Conservation (phyloP, 2,888 invertebrate genomes). For the Steromphala cineraria region DNA sequence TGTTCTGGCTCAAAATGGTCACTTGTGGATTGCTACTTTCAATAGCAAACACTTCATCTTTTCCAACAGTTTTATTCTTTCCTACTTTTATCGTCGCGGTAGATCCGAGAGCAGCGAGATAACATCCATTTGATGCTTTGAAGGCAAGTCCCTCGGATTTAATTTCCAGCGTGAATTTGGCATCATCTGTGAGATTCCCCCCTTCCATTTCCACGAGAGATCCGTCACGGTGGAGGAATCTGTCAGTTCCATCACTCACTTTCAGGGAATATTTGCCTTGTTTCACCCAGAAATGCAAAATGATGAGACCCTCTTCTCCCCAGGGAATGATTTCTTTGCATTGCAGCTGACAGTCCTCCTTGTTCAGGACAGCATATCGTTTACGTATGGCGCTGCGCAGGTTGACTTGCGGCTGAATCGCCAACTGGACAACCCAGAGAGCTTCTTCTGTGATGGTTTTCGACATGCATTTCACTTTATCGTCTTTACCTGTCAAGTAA, state of each 20-base stretch:
- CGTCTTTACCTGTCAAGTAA: slow-evolving; percentile 92
- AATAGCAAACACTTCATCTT: slow-evolving; percentile 96
- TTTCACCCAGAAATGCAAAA: slow-evolving; percentile 86
- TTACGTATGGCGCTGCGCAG: slow-evolving; percentile 93
- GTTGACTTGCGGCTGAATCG: slow-evolving; percentile 95
- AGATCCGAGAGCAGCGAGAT: slow-evolving; percentile 95
- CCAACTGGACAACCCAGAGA: slow-evolving; percentile 95
- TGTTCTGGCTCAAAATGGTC: slow-evolving; percentile 93
- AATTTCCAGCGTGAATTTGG: slow-evolving; percentile 95
- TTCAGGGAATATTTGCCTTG: slow-evolving; percentile 95
- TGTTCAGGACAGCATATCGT: slow-evolving; percentile 92
- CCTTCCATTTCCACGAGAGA: slow-evolving; percentile 62
- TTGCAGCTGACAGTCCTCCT: slow-evolving; percentile 66
- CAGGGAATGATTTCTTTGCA: slow-evolving; percentile 97
- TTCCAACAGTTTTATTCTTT: slow-evolving; percentile 91
- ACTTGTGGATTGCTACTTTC: slow-evolving; percentile 98
- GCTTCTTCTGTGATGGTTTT: slow-evolving; percentile 90
- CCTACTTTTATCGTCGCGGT: slow-evolving; percentile 97
- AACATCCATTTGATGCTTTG: slow-evolving; percentile 87
- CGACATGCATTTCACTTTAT: slow-evolving; percentile 91
- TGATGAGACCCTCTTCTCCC: slow-evolving; percentile 97
- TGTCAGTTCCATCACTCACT: slow-evolving; percentile 96
- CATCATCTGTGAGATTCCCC: slow-evolving; percentile 77
- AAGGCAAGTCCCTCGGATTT: slow-evolving; percentile 90
- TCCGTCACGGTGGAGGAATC: slow-evolving; percentile 78